These are phyloP conservation scores for Gambusia affinis DNA, from an alignment of 2,113 vertebrate species.

Conservation along the genomic window DNA sequence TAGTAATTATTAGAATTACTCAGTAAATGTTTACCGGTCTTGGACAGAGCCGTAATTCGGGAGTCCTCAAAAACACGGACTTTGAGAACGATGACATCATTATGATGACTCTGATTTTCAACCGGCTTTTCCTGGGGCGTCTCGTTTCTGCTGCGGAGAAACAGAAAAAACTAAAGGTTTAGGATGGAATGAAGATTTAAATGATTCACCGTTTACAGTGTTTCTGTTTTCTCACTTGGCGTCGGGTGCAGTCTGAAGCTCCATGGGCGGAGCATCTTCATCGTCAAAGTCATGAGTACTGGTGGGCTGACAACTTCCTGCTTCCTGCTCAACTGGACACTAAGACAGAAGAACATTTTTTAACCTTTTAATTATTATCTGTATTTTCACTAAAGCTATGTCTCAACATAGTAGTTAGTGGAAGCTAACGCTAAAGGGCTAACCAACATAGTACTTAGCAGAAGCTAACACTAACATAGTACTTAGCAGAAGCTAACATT, in stretches of 20 bases:
- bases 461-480: no score
- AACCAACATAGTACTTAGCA: no score
- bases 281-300: background rate
- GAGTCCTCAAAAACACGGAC: no score
- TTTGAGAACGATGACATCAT: no score
- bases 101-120: background rate
- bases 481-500: no score
- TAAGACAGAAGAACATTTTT: background rate
- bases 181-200: background rate
- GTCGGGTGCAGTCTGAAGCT: background rate
- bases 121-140: background rate
- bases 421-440: no score
- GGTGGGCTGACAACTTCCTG: background rate
- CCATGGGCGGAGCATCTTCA: background rate
- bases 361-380: background rate
- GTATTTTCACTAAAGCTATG: no score
- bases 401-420: no score
- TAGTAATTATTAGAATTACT: no score
- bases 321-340: background rate
- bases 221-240: background rate
- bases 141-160: background rate
- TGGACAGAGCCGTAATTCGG: no score
- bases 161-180: background rate
- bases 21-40: no score
- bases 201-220: background rate